Evolutionary conservation across 2,888 invertebrate species (phyloP), one percentile per base, ranked within the genome.

Genomic region (Apocheima hispidaria): DNA sequence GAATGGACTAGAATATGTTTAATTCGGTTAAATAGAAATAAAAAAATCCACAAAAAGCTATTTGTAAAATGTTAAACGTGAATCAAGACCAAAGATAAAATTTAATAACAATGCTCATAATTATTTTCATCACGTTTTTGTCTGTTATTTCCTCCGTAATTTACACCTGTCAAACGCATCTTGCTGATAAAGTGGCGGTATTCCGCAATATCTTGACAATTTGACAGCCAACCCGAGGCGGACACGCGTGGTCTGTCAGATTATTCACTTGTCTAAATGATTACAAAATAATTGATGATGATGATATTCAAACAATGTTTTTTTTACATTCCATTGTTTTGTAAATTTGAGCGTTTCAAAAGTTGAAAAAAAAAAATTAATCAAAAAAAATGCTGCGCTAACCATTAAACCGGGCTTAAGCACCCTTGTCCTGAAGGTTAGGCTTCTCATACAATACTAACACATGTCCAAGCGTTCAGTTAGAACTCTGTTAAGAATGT

Each of bases 141-240:
- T 20, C 30, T 30, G n/a, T 18, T 51, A 21, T 44, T 50, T 43
- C n/a, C 1, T 51, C 18, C n/a, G 36, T 50, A 36, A 50, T 44
- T 35, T 30, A 36, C 43, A 60, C 49, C 60, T 56, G 61, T 48
- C 56, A 56, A 35, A 12, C 14, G 14, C 33, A 56, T 52, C 26
- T 51, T 16, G 20, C 35, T 43, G 41, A 49, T 60, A 50, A 57
- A 60, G 51, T 44, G 49, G 61, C 44, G 20, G 43, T 16, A 54
- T 60, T 56, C 33, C 26, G 40, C 33, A 35, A 52, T 38, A 16
- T 33, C 26, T 51, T 64, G 62, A 60, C 67, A 67, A 60, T 35
- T 64, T 63, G 64, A 67, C 67, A 67, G 67, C 52, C 38, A 16
- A 57, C 48, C 51, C 59, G 28, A 20, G 52, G 57, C 18, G 40